Percentiles rank a stretch among this genome's conserved stretches.
These are phyloP conservation scores for Heliothis subflexa DNA, from an alignment of 1,140 invertebrate species.

Conservation along the genomic window DNA sequence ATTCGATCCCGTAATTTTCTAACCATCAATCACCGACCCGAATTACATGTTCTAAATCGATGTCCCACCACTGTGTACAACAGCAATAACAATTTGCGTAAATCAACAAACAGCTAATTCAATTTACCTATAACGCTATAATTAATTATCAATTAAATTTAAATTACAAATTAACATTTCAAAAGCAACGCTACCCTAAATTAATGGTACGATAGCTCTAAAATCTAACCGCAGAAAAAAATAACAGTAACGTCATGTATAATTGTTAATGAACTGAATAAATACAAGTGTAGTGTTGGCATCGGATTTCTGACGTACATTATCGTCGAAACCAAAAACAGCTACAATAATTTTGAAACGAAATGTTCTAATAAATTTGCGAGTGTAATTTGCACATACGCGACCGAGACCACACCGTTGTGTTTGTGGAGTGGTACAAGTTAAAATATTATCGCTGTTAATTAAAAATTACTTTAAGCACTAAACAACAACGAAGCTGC, in stretches of 20 bases:
- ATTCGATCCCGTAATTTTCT: conserved; percentile 5
- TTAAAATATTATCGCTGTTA: conserved; percentile 11
- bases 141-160: conserved; percentile 10
- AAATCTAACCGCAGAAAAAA: not conserved
- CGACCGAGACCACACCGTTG: conserved; percentile 58
- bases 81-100: conserved; percentile 7
- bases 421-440: conserved; percentile 54
- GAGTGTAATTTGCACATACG: conserved; percentile 63
- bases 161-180: conserved; percentile 12
- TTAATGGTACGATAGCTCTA: not conserved
- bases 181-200: not conserved
- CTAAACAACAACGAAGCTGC: no score
- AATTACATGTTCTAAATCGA: not conserved
- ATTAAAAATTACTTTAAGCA: no score
- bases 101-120: conserved; percentile 22
- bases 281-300: conserved; percentile 22
- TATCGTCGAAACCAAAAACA: conserved; percentile 48
- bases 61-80: not conserved
- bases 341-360: conserved; percentile 58
- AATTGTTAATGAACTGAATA: conserved; percentile 12
- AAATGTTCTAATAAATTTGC: conserved; percentile 62
- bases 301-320: conserved; percentile 45
- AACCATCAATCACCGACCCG: not conserved
- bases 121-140: not conserved
- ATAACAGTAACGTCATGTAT: not conserved